Evolutionary conservation across 2,797 vertebrate species (phyloP).

Genomic region (Microhierax caerulescens): DNA sequence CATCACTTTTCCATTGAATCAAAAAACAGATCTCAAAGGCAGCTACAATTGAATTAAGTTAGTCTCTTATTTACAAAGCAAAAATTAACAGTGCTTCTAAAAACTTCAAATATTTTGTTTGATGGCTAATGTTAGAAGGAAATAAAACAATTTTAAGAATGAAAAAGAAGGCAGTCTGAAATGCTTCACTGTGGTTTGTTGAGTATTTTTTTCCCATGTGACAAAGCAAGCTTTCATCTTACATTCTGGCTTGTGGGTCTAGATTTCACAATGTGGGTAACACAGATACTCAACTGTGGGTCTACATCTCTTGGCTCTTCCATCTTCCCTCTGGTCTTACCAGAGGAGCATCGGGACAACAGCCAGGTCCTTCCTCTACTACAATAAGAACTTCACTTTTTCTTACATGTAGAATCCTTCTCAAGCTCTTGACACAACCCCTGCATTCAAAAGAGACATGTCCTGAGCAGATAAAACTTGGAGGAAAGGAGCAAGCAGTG

Average conservation of each 20-base stretch:
- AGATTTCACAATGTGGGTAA: neutral
- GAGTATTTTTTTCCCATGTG: neutral
- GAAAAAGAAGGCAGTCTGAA: neutral
- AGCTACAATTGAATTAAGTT: conserved; percentile 5
- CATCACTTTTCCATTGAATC: conserved; percentile 58
- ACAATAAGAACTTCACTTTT: neutral
- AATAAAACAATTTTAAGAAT: conserved; percentile 7
- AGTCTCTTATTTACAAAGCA: conserved; percentile 28
- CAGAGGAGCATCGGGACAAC: neutral
- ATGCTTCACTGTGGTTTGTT: neutral
- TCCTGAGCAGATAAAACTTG: neutral
- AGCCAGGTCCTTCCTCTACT: neutral
- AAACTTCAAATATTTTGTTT: neutral
- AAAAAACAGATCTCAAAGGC: conserved; percentile 22
- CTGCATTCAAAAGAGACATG: neutral
- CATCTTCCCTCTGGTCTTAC: neutral
- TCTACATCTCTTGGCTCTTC: neutral
- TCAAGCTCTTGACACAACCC: neutral
- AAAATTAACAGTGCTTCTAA: neutral
- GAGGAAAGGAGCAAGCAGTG: neutral
- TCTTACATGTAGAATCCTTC: neutral
- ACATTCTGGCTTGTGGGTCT: neutral
- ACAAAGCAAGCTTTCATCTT: neutral
- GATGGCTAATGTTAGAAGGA: neutral
- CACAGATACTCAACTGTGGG: neutral